Base-by-base conservation (phyloP, 2,113 vertebrate genomes). In the Stercorarius parasiticus region DNA sequence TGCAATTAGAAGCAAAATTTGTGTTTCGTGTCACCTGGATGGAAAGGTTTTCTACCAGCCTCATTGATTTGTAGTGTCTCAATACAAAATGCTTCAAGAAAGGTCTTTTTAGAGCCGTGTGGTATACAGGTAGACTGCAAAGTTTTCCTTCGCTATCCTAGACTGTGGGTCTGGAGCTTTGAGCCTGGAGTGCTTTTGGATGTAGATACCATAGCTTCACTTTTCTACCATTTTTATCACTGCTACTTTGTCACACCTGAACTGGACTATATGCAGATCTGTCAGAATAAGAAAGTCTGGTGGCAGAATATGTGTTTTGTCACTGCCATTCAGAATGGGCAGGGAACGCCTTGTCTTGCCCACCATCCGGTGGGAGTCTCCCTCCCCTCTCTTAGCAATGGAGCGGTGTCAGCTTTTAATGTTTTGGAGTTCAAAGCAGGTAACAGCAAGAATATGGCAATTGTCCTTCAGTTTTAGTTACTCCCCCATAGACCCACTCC, bases 401-500 rank as follows among this genome's bases (percentile, higher is more conserved):
- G 43, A 19, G 5, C 65, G 10, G 78, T 78, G 43, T 53, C n/a
- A 80, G 15, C n/a, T 67, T 64, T 38, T 64, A 25, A 12, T 49
- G 27, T 40, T 22, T 45, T 79, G 38, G 56, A 47, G 40, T 53
- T 76, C 38, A 80, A 50, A 93, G 58, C 43, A 77, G 22, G 2
- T 38, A 73, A 30, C 9, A 49, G 42, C 52, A 74, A 27, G 52
- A 77, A 11, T 17, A 15, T 21, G 22, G 19, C 47, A 4, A 2
- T 55, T 69, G 6, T 52, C 11, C 4, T 30, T 11, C 27, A 73
- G 42, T 50, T 40, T 80, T 49, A 5, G 3, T 36, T 26, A 32
- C 4, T 40, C 8, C 23, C 17, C 30, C 11, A 4, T 29, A 7
- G 7, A 11, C n/a, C 25, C 4, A 0, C 15, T 27, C 14, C 0